phyloP scores from a whole-genome alignment of 2,797 vertebrate species.

The Tapera naevia region DNA sequence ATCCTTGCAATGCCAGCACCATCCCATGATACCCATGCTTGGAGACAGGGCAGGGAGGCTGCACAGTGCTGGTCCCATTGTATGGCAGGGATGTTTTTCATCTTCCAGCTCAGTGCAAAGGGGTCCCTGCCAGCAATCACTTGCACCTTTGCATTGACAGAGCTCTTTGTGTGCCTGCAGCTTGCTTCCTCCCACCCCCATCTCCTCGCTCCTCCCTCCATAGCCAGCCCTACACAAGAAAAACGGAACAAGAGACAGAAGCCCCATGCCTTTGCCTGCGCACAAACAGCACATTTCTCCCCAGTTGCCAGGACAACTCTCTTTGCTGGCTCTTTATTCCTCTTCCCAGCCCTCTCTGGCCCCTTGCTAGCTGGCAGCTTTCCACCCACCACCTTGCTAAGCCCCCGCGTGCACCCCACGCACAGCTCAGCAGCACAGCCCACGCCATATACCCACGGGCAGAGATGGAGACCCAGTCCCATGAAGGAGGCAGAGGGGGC shows the following conservation, averaged over 20 bases:
- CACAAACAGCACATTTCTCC: not conserved
- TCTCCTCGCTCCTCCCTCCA: not conserved
- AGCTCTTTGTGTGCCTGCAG: not conserved
- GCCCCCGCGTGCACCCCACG: too few species aligned
- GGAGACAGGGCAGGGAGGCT: not conserved
- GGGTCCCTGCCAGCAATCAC: not conserved
- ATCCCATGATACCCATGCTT: not conserved
- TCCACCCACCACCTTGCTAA: not conserved
- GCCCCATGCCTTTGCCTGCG: not conserved
- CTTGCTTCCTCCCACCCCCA: not conserved
- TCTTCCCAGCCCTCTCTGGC: not conserved
- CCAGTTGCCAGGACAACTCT: slow-evolving; percentile 6
- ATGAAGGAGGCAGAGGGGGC: not conserved
- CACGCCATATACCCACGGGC: rapidly evolving
- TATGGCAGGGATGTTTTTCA: not conserved
- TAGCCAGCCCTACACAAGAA: not conserved
- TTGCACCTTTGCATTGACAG: not conserved
- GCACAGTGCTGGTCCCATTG: not conserved
- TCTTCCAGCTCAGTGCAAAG: not conserved
- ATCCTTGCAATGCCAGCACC: not conserved
- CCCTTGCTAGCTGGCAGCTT: not conserved
- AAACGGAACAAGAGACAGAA: not conserved
- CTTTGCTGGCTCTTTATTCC: not conserved
- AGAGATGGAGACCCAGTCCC: not conserved
- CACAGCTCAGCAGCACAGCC: not conserved